Evolutionary conservation across 2,888 invertebrate genomes (phyloP), one percentile per base, ranked within the genome.

Genomic region (Drosophila acutilabella): DNA sequence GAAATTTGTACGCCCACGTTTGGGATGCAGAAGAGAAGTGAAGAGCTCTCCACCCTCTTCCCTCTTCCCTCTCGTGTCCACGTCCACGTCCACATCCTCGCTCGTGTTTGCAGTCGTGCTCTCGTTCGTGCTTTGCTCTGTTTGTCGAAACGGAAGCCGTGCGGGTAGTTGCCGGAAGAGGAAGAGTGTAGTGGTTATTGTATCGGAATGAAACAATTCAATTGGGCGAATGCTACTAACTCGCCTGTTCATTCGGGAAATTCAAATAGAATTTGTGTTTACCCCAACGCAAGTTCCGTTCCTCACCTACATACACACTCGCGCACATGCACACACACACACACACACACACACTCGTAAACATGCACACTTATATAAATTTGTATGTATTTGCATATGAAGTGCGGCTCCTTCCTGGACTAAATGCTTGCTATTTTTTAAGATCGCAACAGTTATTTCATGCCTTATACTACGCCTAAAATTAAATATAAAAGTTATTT

Each of bases 171-270:
- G 74, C 71, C 81, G 87, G 76, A 86, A 80, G 52, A 74, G 87
- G 76, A 86, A 80, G 52, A 77, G 72, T 71, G 71, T 74, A 71
- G 67, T 59, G 77, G 80, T 74, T 78, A 67, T 86, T 79, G 73
- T 81, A 80, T 87, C 77, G 81, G 73, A 72, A 81, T 79, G 71
- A 71, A 77, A 72, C 77, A 85, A 86, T 88, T 88, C 83, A 74
- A 85, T 85, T 85, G 87, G 89, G 62, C 67, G 71, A 59, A 57
- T 69, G 48, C 53, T 54, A 53, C 57, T 59, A 40, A 57, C 67
- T 57, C 56, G 47, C 58, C 70, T 57, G 50, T 56, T 72, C 64
- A 62, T 41, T 59, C 48, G 67, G 57, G 38, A 73, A 65, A 79
- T 74, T 79, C 57, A 57, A 80, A 70, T 78, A 60, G 45, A 64